phyloP scores from a whole-genome alignment of 2,888 invertebrate genomes.

The Leucophora obtusa region DNA sequence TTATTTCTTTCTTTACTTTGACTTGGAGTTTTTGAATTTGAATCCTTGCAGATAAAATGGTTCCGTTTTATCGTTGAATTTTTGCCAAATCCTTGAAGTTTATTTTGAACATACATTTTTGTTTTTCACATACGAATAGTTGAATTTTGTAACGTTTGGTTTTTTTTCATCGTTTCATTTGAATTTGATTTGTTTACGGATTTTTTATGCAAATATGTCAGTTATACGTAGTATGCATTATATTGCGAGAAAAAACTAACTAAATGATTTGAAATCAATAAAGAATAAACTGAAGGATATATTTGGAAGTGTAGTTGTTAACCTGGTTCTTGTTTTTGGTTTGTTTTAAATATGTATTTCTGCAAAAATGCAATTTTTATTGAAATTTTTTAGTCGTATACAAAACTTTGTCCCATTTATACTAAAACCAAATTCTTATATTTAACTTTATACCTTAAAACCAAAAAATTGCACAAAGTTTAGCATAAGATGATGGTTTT shows the following conservation, averaged over 20 bases:
- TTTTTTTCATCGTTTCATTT: constrained; percentile 11
- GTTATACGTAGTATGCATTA: constrained; percentile 1
- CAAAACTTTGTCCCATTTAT: too few relatives aligned
- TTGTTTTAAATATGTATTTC: too few relatives aligned
- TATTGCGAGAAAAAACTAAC: neutral
- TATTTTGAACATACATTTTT: constrained; percentile 37
- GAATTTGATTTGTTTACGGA: constrained; percentile 49
- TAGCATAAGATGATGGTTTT: too few relatives aligned
- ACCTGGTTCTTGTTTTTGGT: too few relatives aligned
- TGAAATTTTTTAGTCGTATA: too few relatives aligned
- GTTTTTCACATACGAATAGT: constrained; percentile 32
- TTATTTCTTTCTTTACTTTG: constrained; percentile 57
- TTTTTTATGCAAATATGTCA: constrained; percentile 63
- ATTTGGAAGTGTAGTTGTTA: neutral
- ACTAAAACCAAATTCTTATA: too few relatives aligned
- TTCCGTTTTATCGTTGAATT: constrained; percentile 65
- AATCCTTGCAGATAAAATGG: constrained; percentile 65
- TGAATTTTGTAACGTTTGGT: constrained; percentile 45
- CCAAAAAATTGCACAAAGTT: too few relatives aligned
- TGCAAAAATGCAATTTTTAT: too few relatives aligned
- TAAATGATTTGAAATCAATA: constrained; percentile 43
- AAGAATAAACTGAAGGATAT: constrained; percentile 32
- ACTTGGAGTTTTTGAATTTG: constrained; percentile 48
- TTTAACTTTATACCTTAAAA: too few relatives aligned
- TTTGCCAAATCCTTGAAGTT: constrained; percentile 66